A percentile compares a stretch with the other conserved stretches of the same genome.
Evolutionary conservation across 2,113 vertebrate species (phyloP).

Genomic region (Maccullochella peelii): DNA sequence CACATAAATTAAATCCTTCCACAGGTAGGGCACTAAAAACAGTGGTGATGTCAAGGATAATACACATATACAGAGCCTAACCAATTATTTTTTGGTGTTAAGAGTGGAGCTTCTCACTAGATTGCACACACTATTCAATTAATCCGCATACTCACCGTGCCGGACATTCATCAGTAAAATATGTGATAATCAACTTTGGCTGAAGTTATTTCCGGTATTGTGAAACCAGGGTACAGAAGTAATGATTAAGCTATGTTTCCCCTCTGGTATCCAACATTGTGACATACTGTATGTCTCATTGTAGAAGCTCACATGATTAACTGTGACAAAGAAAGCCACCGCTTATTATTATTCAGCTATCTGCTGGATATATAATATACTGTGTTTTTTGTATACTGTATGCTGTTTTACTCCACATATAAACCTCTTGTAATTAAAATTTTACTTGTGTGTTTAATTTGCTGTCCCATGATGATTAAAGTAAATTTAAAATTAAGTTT

Average conservation of each 20-base stretch:
- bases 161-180: not conserved
- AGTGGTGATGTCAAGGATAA: no score
- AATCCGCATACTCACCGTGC: rapidly evolving
- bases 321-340: not conserved
- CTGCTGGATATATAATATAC: not conserved
- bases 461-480: not conserved
- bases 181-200: not conserved
- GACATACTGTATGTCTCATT: not conserved
- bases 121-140: not conserved
- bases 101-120: not conserved
- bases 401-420: not conserved
- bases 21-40: no score
- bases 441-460: not conserved
- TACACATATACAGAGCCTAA: no score
- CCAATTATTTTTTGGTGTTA: not conserved
- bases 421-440: not conserved
- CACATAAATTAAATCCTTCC: no score
- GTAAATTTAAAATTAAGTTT: not conserved
- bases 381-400: not conserved
- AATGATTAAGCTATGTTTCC: constrained; percentile 12
- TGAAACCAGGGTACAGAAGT: constrained; percentile 17
- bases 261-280: constrained; percentile 10
- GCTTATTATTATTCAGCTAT: not conserved
- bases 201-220: not conserved
- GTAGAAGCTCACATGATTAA: constrained; percentile 21